Evolutionary conservation across 1,140 invertebrate species (phyloP), one percentile per base, ranked within the genome.

Genomic region (Diachasmimorpha longicaudata): DNA sequence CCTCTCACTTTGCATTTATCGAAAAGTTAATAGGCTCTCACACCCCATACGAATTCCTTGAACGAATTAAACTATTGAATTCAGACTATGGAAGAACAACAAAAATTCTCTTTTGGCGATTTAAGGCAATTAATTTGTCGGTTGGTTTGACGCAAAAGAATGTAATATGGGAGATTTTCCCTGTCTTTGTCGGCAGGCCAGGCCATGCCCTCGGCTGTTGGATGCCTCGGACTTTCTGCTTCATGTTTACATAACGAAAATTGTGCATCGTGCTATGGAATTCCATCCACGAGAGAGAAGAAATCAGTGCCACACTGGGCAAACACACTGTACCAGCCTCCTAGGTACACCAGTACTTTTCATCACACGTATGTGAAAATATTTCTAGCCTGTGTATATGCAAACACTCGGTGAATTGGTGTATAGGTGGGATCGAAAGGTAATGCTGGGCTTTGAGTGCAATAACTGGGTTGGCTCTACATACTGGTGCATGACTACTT

Each of bases 391-490:
- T 31, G 21, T 42, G 23, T 25, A 31, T 46, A 21, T 52, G 63
- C n/a, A 23, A 19, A 44, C 6, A 23, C 9, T 23, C 3, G 25
- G 21, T 42, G 19, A 14, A 31, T 31, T 55, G 55, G 58, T 69
- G 37, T 69, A 72, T 77, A 19, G 75, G 71, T 76, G 70, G 72
- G 36, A 55, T 55, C 76, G 31, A 42, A 69, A 44, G 73, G 16
- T 70, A 66, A 73, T 48, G 74, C 70, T 73, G 55, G 42, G 74
- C 74, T 72, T 74, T 66, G 74, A 79, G 76, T 76, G 76, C 74
- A 79, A 79, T 79, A 78, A 79, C 73, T 76, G 76, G 48, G 66
- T 75, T 74, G 74, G 23, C 48, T 55, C 46, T 46, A 70, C 46
- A 21, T 52, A 25, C 67, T 11, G 31, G 67, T 58, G 21, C 36